A percentile compares a stretch with the other conserved stretches of the same genome.
Conservation (phyloP, 2,113 vertebrate species). For the Anoura caudifer region DNA sequence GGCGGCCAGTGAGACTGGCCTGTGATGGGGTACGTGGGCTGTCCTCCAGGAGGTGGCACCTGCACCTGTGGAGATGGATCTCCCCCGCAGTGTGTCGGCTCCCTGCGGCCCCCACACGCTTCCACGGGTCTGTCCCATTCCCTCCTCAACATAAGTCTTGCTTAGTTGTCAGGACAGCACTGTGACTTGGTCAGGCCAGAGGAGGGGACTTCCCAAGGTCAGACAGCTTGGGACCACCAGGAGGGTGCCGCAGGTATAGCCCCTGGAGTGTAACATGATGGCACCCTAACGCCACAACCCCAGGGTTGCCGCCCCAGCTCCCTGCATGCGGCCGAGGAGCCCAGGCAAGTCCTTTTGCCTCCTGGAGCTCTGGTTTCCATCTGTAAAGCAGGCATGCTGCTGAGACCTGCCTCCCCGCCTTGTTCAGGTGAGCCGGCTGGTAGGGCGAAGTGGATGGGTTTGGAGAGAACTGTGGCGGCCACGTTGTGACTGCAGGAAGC, state of each 20-base stretch:
- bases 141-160: rapidly evolving
- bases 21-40: not conserved
- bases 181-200: not conserved
- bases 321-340: rapidly evolving
- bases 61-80: rapidly evolving
- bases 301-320: not conserved
- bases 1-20: not conserved
- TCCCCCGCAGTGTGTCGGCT: rapidly evolving
- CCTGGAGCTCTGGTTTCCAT: not conserved
- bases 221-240: rapidly evolving
- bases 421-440: rapidly evolving
- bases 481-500: rapidly evolving
- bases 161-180: not conserved
- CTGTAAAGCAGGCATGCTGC: rapidly evolving
- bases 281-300: rapidly evolving
- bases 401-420: rapidly evolving
- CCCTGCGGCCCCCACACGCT: rapidly evolving
- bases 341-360: not conserved
- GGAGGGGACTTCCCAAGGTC: not conserved
- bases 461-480: rapidly evolving
- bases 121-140: rapidly evolving
- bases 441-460: not conserved
- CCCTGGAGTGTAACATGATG: rapidly evolving
- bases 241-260: not conserved
- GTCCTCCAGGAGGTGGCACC: not conserved